A percentile compares a stretch with the other conserved stretches of the same genome.
These are phyloP conservation scores for Enteromius viviparus DNA, from an alignment of 2,797 vertebrate genomes.

Conservation along the genomic window DNA sequence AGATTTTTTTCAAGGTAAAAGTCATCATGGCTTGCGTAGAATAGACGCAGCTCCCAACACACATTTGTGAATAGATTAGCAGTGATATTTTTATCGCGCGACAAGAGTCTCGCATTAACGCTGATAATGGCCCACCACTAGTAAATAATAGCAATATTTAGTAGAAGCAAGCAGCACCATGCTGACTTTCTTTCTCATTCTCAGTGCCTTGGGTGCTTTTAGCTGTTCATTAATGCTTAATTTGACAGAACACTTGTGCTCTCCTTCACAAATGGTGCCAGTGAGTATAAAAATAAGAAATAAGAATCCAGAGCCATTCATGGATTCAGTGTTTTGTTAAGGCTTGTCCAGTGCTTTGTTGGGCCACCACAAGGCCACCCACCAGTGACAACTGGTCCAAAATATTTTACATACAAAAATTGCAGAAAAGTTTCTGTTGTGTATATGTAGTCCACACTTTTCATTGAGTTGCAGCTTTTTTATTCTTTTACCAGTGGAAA, in stretches of 20 bases:
- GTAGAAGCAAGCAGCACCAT: neutral
- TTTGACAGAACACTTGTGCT: constrained; percentile 60
- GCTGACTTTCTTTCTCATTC: constrained; percentile 1
- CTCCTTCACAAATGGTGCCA: constrained; percentile 39
- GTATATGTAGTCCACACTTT: neutral
- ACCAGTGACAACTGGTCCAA: neutral
- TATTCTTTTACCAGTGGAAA: neutral
- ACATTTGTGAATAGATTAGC: too few relatives aligned
- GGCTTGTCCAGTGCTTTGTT: constrained; percentile 27
- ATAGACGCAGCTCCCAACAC: too few relatives aligned
- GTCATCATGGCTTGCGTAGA: too few relatives aligned
- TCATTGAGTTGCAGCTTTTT: neutral
- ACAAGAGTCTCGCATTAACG: too few relatives aligned
- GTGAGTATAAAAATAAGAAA: constrained; percentile 34
- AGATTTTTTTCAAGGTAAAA: too few relatives aligned
- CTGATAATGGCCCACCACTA: too few relatives aligned
- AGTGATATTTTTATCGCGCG: too few relatives aligned
- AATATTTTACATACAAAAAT: neutral
- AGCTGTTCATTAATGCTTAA: constrained; percentile 55
- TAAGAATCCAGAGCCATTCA: constrained; percentile 3
- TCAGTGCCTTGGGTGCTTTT: constrained; percentile 44
- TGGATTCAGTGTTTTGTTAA: constrained; percentile 39
- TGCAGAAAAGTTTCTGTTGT: neutral
- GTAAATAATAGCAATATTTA: constrained; percentile 38
- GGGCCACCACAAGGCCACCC: neutral